Evolutionary conservation across 2,888 invertebrate species (phyloP).

Genomic region (Callosobruchus maculatus): DNA sequence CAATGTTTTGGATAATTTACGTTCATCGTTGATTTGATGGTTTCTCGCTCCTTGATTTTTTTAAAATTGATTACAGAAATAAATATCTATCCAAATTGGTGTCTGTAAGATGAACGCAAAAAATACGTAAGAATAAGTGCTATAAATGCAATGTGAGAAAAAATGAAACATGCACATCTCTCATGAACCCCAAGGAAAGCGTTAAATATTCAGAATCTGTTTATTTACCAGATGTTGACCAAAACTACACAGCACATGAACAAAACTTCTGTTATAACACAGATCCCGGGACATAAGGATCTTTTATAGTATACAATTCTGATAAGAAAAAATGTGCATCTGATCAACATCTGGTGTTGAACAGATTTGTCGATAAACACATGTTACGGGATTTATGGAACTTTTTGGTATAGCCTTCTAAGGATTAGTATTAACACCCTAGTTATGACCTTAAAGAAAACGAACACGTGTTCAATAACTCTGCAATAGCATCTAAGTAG

Average conservation of each 20-base stretch:
- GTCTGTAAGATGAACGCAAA: too few relatives aligned
- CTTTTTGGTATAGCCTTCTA: background rate
- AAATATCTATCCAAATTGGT: too few relatives aligned
- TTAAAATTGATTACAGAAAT: too few relatives aligned
- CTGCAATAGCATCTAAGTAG: background rate
- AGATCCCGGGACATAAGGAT: background rate
- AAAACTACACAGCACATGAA: background rate
- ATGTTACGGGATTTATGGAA: background rate
- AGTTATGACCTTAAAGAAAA: background rate
- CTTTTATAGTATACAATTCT: background rate
- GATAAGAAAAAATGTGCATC: background rate
- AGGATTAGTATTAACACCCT: background rate
- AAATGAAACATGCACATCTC: too few relatives aligned
- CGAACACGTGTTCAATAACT: background rate
- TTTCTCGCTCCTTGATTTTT: too few relatives aligned
- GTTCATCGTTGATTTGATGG: too few relatives aligned
- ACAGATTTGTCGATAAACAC: background rate
- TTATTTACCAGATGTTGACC: background rate
- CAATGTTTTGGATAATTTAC: too few relatives aligned
- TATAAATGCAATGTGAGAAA: too few relatives aligned
- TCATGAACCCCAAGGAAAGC: too few relatives aligned
- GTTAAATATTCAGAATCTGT: background rate
- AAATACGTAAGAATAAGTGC: too few relatives aligned
- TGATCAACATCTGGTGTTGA: background rate
- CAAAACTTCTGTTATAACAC: background rate